phyloP scores from a whole-genome alignment of 2,113 vertebrate genomes.

The Etia nguti region DNA sequence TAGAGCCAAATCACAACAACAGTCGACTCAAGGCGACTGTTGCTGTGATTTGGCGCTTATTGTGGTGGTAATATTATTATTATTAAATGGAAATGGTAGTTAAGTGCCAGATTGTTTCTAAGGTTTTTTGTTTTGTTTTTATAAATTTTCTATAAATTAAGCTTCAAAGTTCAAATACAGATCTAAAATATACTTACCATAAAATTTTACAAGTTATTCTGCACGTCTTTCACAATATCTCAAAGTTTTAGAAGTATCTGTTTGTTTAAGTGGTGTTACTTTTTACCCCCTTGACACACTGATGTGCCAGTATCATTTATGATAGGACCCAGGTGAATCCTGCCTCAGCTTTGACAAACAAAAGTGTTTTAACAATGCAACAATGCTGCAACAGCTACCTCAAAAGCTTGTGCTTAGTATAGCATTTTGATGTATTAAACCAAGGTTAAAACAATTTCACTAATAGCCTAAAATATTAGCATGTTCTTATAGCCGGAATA shows the following conservation, averaged over 20 bases:
- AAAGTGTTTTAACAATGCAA: not conserved
- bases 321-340: not conserved
- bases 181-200: not conserved
- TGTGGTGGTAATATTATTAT: no score
- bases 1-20: no score
- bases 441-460: not conserved
- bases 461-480: not conserved
- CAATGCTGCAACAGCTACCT: not conserved
- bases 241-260: not conserved
- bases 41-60: no score
- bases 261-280: not conserved
- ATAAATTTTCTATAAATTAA: not conserved
- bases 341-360: not conserved
- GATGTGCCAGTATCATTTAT: not conserved
- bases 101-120: not conserved
- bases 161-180: not conserved
- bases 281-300: not conserved
- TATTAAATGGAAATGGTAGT: not conserved
- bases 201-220: not conserved
- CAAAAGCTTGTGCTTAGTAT: not conserved
- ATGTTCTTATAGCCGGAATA: not conserved
- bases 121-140: not conserved
- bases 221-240: not conserved
- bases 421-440: not conserved
- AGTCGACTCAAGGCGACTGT: no score